phyloP scores from a whole-genome alignment of 2,888 invertebrate species.

The Sinotaia quadrata region DNA sequence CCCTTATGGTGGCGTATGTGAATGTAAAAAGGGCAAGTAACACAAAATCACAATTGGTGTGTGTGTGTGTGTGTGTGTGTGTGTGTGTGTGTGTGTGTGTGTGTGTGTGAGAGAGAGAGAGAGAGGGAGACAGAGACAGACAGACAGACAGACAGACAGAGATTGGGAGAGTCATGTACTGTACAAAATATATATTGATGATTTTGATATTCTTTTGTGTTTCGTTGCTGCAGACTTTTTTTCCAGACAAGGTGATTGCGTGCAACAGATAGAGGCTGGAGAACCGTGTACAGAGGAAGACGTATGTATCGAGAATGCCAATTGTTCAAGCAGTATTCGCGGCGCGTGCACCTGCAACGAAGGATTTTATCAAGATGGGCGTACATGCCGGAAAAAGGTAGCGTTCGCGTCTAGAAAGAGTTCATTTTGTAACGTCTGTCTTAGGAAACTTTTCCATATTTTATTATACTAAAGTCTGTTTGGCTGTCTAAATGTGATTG shows the following conservation, averaged over 20 bases:
- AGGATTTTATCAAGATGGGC: constrained; percentile 28
- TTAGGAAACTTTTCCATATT: no score
- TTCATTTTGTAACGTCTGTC: no score
- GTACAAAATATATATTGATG: no score
- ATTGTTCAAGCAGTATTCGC: constrained; percentile 14
- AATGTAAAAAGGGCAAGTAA: constrained; percentile 27
- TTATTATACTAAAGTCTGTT: no score
- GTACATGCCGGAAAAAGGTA: constrained; percentile 25
- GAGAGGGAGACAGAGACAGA: no score
- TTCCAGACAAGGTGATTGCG: constrained; percentile 12
- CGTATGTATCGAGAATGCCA: constrained; percentile 29
- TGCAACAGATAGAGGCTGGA: constrained; percentile 15
- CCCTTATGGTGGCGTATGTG: constrained; percentile 26
- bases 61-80: not conserved
- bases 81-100: no score
- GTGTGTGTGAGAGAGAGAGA: no score
- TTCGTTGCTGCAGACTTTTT: constrained; percentile 16
- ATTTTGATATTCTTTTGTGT: not conserved
- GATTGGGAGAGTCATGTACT: no score
- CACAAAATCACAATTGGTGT: not conserved
- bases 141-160: no score
- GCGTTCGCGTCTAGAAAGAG: no score
- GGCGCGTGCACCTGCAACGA: constrained; percentile 24
- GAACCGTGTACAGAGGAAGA: constrained; percentile 25
- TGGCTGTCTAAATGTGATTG: no score